Conservation (phyloP, 2,113 vertebrate species). For the Psittacara wagleri region DNA sequence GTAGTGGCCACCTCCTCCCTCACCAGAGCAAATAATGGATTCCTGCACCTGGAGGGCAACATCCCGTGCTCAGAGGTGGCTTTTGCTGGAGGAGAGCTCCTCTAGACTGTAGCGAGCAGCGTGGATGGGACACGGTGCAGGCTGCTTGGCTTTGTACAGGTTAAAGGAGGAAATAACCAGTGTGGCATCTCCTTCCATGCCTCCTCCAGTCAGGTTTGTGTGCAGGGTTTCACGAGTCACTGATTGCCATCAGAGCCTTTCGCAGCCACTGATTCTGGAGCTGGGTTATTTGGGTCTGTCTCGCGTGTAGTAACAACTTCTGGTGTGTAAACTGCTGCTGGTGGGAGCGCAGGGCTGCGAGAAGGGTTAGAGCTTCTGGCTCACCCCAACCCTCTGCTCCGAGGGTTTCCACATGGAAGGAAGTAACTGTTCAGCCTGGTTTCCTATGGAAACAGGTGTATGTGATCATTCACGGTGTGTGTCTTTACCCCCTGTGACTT, state of each 20-base stretch:
- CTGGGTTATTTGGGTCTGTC: not conserved
- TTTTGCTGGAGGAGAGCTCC: not conserved
- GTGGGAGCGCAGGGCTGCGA: not conserved
- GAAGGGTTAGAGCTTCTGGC: not conserved
- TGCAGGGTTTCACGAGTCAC: not conserved
- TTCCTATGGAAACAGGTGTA: conserved; percentile 51
- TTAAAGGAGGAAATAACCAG: not conserved
- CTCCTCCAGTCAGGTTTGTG: not conserved
- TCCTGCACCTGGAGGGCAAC: not conserved
- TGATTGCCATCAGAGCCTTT: not conserved
- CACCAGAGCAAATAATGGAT: not conserved
- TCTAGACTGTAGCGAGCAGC: not conserved
- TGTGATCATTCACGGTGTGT: not conserved
- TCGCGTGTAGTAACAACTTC: not conserved
- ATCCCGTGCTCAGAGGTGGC: not conserved
- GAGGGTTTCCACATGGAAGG: not conserved
- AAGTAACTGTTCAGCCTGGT: conserved; percentile 15
- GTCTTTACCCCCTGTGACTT: conserved; percentile 14
- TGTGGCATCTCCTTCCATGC: not conserved
- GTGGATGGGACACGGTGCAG: not conserved
- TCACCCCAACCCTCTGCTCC: not conserved
- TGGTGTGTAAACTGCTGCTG: not conserved
- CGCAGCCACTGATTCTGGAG: not conserved
- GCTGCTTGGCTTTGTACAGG: not conserved
- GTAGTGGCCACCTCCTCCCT: conserved; percentile 4